phyloP scores from a whole-genome alignment of 1,140 invertebrate species.

The Metopolophium dirhodum region DNA sequence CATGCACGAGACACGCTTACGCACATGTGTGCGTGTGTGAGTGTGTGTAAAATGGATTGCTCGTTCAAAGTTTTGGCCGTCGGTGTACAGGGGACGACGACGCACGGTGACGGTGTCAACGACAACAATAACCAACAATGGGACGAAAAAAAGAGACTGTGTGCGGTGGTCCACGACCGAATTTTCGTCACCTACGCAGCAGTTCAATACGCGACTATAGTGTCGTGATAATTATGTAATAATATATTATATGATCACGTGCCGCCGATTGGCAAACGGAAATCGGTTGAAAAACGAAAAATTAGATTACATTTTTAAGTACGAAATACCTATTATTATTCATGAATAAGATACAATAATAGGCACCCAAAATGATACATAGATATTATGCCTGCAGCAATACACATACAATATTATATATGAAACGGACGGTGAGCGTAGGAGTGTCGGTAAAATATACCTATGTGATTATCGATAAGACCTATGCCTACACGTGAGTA shows the following conservation, averaged over 20 bases:
- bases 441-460: not conserved
- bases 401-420: not conserved
- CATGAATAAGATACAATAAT: no score
- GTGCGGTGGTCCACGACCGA: not conserved
- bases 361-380: not conserved
- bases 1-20: not conserved
- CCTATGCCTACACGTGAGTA: not conserved
- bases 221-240: not conserved
- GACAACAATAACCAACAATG: not conserved
- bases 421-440: not conserved
- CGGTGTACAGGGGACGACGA: not conserved
- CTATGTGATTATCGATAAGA: not conserved
- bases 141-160: not conserved
- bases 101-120: not conserved
- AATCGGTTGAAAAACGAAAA: not conserved
- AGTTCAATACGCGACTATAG: not conserved
- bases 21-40: not conserved
- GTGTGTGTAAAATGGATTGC: not conserved
- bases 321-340: not conserved
- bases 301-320: not conserved
- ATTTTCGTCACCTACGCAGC: not conserved
- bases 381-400: no score
- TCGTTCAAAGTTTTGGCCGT: conserved; percentile 33
- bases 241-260: no score
- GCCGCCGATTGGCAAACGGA: not conserved